A percentile compares a stretch with the other conserved stretches of the same genome.
These are phyloP conservation scores for Temnothorax ravouxi DNA, from an alignment of 2,888 invertebrate genomes.

Conservation along the genomic window DNA sequence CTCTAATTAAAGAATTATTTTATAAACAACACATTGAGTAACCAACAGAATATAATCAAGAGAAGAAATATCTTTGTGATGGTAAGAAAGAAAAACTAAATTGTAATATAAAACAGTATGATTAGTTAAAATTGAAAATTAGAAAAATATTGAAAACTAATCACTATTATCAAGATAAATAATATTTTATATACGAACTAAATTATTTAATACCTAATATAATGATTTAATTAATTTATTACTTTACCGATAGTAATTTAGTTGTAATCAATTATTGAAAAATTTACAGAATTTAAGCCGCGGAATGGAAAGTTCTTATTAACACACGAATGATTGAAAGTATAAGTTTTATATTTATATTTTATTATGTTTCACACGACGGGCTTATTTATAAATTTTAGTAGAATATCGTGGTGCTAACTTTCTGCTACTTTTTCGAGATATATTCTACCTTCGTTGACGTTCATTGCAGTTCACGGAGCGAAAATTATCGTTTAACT, in stretches of 20 bases:
- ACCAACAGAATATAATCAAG: background rate
- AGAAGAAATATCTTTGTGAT: background rate
- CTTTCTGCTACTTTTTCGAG: background rate
- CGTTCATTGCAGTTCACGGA: conserved; percentile 34
- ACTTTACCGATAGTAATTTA: background rate
- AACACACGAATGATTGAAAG: background rate
- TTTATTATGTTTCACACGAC: background rate
- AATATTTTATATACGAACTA: background rate
- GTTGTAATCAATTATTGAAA: background rate
- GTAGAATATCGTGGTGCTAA: background rate
- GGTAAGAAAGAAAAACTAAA: background rate
- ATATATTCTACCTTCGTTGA: conserved; percentile 22
- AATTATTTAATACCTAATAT: background rate
- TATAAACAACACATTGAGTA: background rate
- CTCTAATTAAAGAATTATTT: background rate
- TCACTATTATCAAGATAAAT: background rate
- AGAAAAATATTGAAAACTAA: background rate
- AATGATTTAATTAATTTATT: background rate
- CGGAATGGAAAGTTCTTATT: background rate
- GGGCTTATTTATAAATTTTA: background rate
- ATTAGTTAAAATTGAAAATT: background rate
- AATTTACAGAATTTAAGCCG: background rate
- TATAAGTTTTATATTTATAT: background rate
- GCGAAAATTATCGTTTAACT: conserved; percentile 18
- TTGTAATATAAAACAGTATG: background rate